Evolutionary conservation across 1,140 invertebrate species (phyloP).

Genomic region (Drosophila lowei): DNA sequence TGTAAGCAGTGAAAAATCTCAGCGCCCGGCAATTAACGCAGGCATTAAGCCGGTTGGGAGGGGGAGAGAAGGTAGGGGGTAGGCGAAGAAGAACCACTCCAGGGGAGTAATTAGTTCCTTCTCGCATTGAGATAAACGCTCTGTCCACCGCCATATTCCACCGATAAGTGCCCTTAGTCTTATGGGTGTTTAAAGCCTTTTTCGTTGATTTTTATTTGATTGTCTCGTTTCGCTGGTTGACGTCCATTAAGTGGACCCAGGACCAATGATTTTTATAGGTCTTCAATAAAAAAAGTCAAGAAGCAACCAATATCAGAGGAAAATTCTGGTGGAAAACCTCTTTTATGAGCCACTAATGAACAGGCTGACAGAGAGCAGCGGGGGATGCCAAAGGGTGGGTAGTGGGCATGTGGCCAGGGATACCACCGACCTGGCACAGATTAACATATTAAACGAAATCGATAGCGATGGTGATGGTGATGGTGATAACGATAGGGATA

Average conservation of each 20-base stretch:
- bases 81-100: slow-evolving; percentile 15
- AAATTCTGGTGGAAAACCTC: slow-evolving; percentile 25
- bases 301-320: slow-evolving; percentile 15
- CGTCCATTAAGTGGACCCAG: slow-evolving; percentile 69
- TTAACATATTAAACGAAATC: slow-evolving; percentile 82
- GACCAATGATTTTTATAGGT: slow-evolving; percentile 65
- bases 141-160: slow-evolving; percentile 9
- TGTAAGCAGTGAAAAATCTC: slow-evolving; percentile 66
- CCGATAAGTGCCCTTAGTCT: slow-evolving; percentile 65
- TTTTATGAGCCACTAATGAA: slow-evolving; percentile 68
- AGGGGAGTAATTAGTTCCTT: slow-evolving; percentile 57
- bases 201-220: slow-evolving; percentile 71
- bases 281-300: slow-evolving; percentile 59
- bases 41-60: slow-evolving; percentile 47
- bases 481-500: slow-evolving; percentile 40
- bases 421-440: slow-evolving; percentile 40
- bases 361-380: slow-evolving; percentile 10
- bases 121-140: slow-evolving; percentile 30
- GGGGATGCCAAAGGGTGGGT: background rate
- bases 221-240: slow-evolving; percentile 34
- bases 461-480: slow-evolving; percentile 60
- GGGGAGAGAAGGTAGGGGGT: slow-evolving; percentile 6
- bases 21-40: slow-evolving; percentile 67
- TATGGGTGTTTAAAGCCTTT: slow-evolving; percentile 70
- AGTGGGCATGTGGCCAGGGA: slow-evolving; percentile 2